These are phyloP conservation scores for Campoletis sonorensis DNA, from an alignment of 1,140 invertebrate genomes.

Conservation along the genomic window DNA sequence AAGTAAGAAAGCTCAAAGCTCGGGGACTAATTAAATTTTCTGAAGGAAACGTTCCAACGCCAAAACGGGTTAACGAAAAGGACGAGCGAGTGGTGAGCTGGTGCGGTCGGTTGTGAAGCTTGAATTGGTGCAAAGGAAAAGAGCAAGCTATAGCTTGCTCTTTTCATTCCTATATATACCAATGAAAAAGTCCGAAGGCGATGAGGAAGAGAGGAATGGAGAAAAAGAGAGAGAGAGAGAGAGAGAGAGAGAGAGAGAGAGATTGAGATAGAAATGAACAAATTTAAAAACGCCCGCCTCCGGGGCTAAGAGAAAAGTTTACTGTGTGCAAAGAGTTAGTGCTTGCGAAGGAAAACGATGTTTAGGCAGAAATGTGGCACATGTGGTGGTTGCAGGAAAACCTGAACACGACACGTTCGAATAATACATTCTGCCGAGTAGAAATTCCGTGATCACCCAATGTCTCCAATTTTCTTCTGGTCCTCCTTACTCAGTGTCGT, in stretches of 20 bases:
- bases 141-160: slow-evolving; percentile 28
- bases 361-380: not conserved
- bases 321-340: slow-evolving; percentile 14
- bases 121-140: slow-evolving; percentile 41
- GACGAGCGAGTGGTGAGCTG: slow-evolving; percentile 19
- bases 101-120: slow-evolving; percentile 36
- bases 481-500: too few relatives aligned
- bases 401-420: not conserved
- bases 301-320: slow-evolving; percentile 27
- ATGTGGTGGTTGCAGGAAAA: not conserved
- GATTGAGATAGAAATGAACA: too few relatives aligned
- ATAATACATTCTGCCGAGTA: not conserved
- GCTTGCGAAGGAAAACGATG: not conserved
- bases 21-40: slow-evolving; percentile 30
- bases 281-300: slow-evolving; percentile 18
- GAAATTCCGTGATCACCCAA: too few relatives aligned
- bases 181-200: slow-evolving; percentile 16
- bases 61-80: slow-evolving; percentile 9
- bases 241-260: slow-evolving; percentile 13
- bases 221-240: slow-evolving; percentile 11
- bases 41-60: not conserved
- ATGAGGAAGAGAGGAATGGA: not conserved
- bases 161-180: too few relatives aligned
- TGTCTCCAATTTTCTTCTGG: too few relatives aligned
- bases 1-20: not conserved